A percentile compares a stretch with the other conserved stretches of the same genome.
Evolutionary conservation across 2,113 vertebrate species (phyloP).

Genomic region (Apodemus sylvaticus): DNA sequence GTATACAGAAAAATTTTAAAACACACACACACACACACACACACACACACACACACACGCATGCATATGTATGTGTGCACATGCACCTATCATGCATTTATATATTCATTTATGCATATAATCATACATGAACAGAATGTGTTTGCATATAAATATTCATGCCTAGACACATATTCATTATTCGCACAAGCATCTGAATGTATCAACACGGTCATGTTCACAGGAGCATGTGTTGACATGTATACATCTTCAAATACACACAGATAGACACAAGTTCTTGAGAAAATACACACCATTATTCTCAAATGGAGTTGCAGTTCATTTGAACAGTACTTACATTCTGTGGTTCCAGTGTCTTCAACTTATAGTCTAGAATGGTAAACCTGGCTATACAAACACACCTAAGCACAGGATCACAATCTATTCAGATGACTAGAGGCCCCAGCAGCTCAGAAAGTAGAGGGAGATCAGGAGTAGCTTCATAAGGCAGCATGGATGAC

Average conservation of each 20-base stretch:
- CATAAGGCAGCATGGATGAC: not conserved
- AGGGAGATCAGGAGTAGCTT: too few species aligned
- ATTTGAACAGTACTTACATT: not conserved
- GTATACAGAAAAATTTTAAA: not conserved
- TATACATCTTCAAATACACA: not conserved
- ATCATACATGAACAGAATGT: not conserved
- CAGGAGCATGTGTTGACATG: not conserved
- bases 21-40: too few species aligned
- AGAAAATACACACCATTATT: fast-evolving
- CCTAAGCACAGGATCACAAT: too few species aligned
- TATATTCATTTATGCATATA: fast-evolving
- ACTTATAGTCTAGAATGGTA: not conserved
- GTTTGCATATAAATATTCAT: not conserved
- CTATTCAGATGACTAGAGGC: not conserved
- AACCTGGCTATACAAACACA: not conserved
- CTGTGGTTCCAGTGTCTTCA: not conserved
- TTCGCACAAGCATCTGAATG: not conserved
- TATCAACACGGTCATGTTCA: not conserved
- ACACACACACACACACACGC: too few species aligned
- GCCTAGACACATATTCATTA: not conserved
- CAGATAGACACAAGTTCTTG: too few species aligned
- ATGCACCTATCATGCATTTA: fast-evolving
- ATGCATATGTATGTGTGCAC: fast-evolving
- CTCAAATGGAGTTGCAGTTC: not conserved
- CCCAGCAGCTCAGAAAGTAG: not conserved